phyloP scores from a whole-genome alignment of 2,797 vertebrate genomes.

The Australoheros facetus region DNA sequence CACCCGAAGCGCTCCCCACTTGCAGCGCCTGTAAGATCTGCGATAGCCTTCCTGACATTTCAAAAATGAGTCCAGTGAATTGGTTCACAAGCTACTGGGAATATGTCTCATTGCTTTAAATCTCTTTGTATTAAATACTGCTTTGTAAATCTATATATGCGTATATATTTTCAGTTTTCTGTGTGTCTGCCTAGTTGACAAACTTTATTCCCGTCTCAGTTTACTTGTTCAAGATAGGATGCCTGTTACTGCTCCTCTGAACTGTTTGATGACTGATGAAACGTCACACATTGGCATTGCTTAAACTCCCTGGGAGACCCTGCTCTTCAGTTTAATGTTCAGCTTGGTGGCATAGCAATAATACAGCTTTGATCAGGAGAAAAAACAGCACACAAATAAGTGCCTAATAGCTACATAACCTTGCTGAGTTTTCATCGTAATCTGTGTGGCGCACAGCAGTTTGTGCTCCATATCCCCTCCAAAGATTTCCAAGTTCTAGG shows the following conservation, averaged over 20 bases:
- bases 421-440: constrained; percentile 40
- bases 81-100: constrained; percentile 65
- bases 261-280: constrained; percentile 21
- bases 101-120: constrained; percentile 49
- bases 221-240: constrained; percentile 17
- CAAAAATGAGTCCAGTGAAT: constrained; percentile 51
- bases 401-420: constrained; percentile 25
- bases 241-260: constrained; percentile 14
- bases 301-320: constrained; percentile 17
- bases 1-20: constrained; percentile 39
- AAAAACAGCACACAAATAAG: constrained; percentile 37
- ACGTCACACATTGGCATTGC: constrained; percentile 16
- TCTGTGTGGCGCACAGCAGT: constrained; percentile 10
- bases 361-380: constrained; percentile 11
- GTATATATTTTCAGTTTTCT: neutral
- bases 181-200: constrained; percentile 6
- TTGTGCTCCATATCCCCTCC: constrained; percentile 23
- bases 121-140: constrained; percentile 15
- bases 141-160: neutral
- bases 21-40: constrained; percentile 50
- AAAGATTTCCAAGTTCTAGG: constrained; percentile 35
- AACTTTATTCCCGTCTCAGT: constrained; percentile 34
- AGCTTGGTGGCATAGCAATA: constrained; percentile 14
- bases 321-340: constrained; percentile 10
- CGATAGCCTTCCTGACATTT: constrained; percentile 65